These are phyloP conservation scores for Anhinga rufa DNA, from an alignment of 2,113 vertebrate genomes.

Conservation along the genomic window DNA sequence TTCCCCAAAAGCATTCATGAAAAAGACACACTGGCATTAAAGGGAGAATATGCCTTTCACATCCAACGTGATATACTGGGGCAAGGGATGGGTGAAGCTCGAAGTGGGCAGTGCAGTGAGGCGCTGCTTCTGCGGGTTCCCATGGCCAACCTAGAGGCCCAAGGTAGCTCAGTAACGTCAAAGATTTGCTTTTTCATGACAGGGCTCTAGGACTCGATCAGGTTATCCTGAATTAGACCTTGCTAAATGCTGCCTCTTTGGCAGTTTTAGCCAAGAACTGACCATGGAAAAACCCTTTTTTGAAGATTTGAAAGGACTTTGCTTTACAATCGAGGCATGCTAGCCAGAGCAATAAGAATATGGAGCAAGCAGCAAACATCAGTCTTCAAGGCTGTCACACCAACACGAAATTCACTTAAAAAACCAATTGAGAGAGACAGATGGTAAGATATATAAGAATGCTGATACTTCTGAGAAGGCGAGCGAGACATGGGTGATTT, in stretches of 20 bases:
- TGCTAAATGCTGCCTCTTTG: neutral
- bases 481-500: slow-evolving; percentile 13
- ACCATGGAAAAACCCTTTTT: neutral
- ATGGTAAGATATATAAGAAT: slow-evolving; percentile 26
- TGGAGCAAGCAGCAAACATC: neutral
- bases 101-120: neutral
- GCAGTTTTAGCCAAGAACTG: neutral
- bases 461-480: slow-evolving; percentile 25
- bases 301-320: neutral
- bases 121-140: neutral
- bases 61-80: neutral
- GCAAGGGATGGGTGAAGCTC: neutral
- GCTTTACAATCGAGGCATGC: neutral
- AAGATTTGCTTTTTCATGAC: neutral
- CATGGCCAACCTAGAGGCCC: neutral
- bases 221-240: neutral
- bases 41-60: neutral
- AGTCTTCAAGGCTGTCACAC: neutral
- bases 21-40: neutral
- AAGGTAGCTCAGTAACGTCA: neutral
- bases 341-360: neutral
- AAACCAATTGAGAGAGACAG: neutral
- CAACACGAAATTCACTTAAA: neutral
- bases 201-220: neutral
- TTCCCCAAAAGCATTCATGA: neutral